Conservation (phyloP, 2,113 vertebrate species). For the Fulica atra region DNA sequence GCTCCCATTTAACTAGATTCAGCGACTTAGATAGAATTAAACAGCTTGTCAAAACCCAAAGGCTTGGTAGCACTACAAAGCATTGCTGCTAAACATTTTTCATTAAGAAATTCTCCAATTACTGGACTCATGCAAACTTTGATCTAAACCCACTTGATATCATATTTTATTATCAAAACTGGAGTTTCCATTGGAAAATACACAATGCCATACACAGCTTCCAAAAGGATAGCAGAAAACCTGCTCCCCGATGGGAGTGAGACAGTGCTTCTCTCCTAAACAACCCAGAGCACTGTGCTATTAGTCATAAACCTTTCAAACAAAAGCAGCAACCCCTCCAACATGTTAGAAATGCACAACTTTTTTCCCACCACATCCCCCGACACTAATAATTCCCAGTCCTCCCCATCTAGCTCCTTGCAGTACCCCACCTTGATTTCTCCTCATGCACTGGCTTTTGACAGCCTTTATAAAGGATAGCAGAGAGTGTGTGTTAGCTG, state of each 20-base stretch:
- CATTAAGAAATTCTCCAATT: not conserved
- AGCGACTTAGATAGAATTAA: not conserved
- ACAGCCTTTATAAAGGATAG: slow-evolving; percentile 33
- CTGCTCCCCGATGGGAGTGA: not conserved
- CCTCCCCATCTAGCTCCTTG: not conserved
- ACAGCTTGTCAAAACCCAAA: not conserved
- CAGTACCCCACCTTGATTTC: not conserved
- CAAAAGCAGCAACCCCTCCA: not conserved
- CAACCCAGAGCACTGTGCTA: not conserved
- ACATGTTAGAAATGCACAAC: not conserved
- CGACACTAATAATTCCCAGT: not conserved
- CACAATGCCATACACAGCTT: not conserved
- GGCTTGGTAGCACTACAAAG: not conserved
- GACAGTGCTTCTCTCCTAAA: not conserved
- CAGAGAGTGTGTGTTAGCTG: not conserved
- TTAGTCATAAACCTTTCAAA: not conserved
- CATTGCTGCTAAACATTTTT: not conserved
- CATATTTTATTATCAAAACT: not conserved
- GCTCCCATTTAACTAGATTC: not conserved
- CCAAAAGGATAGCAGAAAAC: not conserved
- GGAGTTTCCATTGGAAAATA: not conserved
- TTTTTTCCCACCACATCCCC: not conserved
- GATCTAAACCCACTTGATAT: not conserved
- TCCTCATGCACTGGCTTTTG: not conserved
- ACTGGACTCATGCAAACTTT: not conserved